Evolutionary conservation across 2,113 vertebrate species (phyloP).

Genomic region (Dicaeum eximium): DNA sequence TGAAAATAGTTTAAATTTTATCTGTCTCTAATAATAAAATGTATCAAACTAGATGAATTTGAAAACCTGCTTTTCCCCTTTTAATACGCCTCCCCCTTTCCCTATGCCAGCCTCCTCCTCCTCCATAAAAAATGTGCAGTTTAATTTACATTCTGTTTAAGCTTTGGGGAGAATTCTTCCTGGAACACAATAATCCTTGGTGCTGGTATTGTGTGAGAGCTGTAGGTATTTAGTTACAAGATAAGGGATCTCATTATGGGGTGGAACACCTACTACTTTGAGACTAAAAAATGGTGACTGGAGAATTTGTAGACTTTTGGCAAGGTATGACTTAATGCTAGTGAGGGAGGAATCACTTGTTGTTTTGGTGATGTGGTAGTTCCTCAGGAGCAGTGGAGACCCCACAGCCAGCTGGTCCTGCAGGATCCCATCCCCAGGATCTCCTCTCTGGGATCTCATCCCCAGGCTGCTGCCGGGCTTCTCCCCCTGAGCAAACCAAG

Average conservation of each 20-base stretch:
- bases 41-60: not conserved
- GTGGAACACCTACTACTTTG: not conserved
- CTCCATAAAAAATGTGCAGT: not conserved
- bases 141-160: not conserved
- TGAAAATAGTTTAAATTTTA: not conserved
- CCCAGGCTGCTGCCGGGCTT: not conserved
- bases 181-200: not conserved
- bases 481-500: not conserved
- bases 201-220: not conserved
- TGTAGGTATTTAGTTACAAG: not conserved
- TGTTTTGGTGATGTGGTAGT: not conserved
- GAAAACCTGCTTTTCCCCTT: not conserved
- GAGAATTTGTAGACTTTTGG: not conserved
- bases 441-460: not conserved
- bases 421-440: not conserved
- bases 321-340: not conserved
- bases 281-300: not conserved
- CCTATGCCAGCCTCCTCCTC: not conserved
- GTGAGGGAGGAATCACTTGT: not conserved
- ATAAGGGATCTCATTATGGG: not conserved
- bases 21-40: not conserved
- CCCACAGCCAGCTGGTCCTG: accelerated
- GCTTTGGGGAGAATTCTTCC: not conserved
- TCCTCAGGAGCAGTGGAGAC: not conserved
- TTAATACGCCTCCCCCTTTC: accelerated